Base-by-base conservation (phyloP, 2,888 invertebrate genomes). In the Encarsia formosa region DNA sequence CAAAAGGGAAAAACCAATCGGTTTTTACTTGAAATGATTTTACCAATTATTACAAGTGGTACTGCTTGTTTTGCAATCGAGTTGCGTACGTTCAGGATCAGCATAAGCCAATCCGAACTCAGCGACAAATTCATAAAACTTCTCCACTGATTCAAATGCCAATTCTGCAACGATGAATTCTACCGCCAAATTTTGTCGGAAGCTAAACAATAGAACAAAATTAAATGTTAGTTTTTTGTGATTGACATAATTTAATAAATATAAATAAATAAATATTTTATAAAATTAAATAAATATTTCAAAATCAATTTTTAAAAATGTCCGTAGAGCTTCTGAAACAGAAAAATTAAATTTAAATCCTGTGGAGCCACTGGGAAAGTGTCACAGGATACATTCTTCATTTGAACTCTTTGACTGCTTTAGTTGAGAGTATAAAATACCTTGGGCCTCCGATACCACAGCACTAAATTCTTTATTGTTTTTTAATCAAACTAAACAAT, bases 11-110 rank as follows among this genome's bases (percentile, higher is more conserved):
- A n/a, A n/a, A n/a, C n/a, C n/a, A n/a, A n/a, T n/a, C n/a, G n/a
- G n/a, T n/a, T n/a, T n/a, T n/a, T n/a, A n/a, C n/a, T n/a, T n/a
- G n/a, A n/a, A n/a, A n/a, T n/a, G n/a, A n/a, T n/a, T 66, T 63
- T 72, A 73, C 73, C 73, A 73, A 68, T 65, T 67, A 67, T 68
- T 67, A 66, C 73, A 58, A 65, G 64, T 68, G 67, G 65, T 65
- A 70, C 68, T 80, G 77, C 86, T 87, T 75, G 82, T 82, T 82
- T 94, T 95, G 84, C 94, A 94, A 86, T 95, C 94, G 76, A 95
- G 82, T 77, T 82, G 83, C 72, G 80, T 82, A 67, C 83, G 81
- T 77, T 81, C 79, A 68, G 78, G 73, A 77, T 85, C 86, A 75
- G 81, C 79, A 78, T 84, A 86, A 68, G 80, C 80, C 71, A 92